Evolutionary conservation across 2,888 invertebrate species (phyloP), one percentile per base, ranked within the genome.

Genomic region (Neuroscelio doddi): DNA sequence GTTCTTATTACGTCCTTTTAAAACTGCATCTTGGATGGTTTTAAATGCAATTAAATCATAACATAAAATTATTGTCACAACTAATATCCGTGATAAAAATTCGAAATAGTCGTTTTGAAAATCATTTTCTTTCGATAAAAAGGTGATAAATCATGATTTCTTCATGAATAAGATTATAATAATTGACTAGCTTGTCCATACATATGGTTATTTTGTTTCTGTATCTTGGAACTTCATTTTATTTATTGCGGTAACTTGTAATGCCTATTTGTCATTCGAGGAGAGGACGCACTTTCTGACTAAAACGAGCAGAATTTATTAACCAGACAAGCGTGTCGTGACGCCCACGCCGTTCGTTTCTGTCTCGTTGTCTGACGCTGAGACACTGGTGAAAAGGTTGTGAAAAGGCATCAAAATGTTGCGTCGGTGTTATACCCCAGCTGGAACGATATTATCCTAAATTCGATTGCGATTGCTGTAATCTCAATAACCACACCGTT

Each of bases 231-330:
- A n/a, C 57, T 38, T 26, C 21, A 34, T 50, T 55, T 55, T 63
- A 63, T 63, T 63, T 63, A 63, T 52, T 57, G 63, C 57, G 52
- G 57, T 55, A 55, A 46, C 36, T 63, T 46, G 51, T 51, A 57
- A 57, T 52, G 63, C 57, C 56, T 47, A 57, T 63, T 63, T 57
- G 57, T 63, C 63, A 57, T 63, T 57, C 63, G 52, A 38, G 44
- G 39, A 62, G 55, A 57, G 52, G 63, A 52, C 52, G 63, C 47
- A 42, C 47, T 63, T 63, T 63, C 52, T 38, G 63, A 57, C 47
- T 42, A 63, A 63, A 63, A 57, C 52, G 57, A 63, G 63, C 47
- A 29, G 52, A 63, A 63, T 63, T 63, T 63, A 63, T 63, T 63
- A 63, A 63, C 51, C 57, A 29, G 58, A 53, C 64, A 44, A 64